phyloP scores from a whole-genome alignment of 2,113 vertebrate genomes.

The Delphinapterus leucas region DNA sequence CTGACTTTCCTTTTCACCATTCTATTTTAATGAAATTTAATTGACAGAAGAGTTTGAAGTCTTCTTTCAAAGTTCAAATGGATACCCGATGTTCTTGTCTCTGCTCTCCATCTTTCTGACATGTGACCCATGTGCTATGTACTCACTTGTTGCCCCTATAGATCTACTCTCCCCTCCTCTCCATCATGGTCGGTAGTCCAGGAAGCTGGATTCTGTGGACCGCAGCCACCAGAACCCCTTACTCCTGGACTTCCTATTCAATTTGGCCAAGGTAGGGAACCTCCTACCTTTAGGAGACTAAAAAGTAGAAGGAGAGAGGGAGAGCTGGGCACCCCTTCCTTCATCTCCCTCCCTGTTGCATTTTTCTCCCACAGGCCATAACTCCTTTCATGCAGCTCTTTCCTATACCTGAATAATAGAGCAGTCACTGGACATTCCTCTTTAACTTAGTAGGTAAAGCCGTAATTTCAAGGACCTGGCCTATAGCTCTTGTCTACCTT shows the following conservation, averaged over 20 bases:
- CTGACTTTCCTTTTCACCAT: not conserved
- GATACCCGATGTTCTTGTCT: rapidly evolving
- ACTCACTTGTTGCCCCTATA: not conserved
- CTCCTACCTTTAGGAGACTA: not conserved
- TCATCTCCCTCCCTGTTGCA: not conserved
- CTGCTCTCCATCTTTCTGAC: not conserved
- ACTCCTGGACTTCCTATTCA: not conserved
- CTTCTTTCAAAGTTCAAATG: not conserved
- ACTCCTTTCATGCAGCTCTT: not conserved
- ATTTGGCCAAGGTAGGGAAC: not conserved
- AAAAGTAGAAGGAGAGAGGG: not conserved
- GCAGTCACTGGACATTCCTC: not conserved
- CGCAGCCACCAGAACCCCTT: no score
- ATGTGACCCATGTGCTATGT: rapidly evolving
- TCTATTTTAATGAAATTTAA: not conserved
- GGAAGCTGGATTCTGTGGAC: not conserved
- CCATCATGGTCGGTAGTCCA: not conserved
- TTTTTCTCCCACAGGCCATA: not conserved
- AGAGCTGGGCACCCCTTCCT: no score
- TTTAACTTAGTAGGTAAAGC: not conserved
- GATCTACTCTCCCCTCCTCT: not conserved
- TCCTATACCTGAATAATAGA: not conserved
- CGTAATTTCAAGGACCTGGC: not conserved
- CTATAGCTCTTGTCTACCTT: not conserved
- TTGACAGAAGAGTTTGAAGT: not conserved